Base-by-base conservation (phyloP, 2,797 vertebrate species). In the Margarornis squamiger region DNA sequence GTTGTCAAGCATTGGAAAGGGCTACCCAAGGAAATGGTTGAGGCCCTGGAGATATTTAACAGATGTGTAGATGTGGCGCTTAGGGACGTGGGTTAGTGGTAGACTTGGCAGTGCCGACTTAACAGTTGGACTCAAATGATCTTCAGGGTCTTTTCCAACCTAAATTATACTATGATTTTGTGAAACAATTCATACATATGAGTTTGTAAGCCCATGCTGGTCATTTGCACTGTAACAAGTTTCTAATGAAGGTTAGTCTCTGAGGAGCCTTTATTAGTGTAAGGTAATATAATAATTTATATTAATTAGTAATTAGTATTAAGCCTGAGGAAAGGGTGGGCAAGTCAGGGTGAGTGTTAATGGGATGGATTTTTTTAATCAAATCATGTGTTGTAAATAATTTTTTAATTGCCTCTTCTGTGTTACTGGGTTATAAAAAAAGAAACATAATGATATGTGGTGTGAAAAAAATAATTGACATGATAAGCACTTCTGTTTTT, bases 101-200 rank as follows among this genome's bases (percentile, higher is more conserved):
- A 13, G 15, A 17, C 12, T 74, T 75, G 62, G n/a, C 21, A 45
- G 24, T 30, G 21, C 43, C 51, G 29, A 8, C 14, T 74, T 57
- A 51, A 23, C 29, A 16, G 12, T 20, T 9, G 3, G 43, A 16
- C 39, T 46, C 41, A 29, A 7, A 14, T 71, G 14, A 34, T 86
- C 38, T 62, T 68, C 29, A 45, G 26, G 43, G 6, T 45, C n/a
- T 62, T 91, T 74, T 80, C 38, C 29, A 68, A 27, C 7, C 29
- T 34, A 17, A 74, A 39, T 10, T 61, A 3, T 39, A 49, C 24
- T 39, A 0, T 51, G 43, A 43, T 62, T 51, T 74, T 86, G 29
- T 62, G 2, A 65, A 72, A 46, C 1, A 1, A 10, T 71, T 71
- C 13, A 11, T 78, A 26, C 1, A 0, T 46, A 12, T 21, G 4